Conservation (phyloP, 2,888 invertebrate genomes). For the Spisula solida region DNA sequence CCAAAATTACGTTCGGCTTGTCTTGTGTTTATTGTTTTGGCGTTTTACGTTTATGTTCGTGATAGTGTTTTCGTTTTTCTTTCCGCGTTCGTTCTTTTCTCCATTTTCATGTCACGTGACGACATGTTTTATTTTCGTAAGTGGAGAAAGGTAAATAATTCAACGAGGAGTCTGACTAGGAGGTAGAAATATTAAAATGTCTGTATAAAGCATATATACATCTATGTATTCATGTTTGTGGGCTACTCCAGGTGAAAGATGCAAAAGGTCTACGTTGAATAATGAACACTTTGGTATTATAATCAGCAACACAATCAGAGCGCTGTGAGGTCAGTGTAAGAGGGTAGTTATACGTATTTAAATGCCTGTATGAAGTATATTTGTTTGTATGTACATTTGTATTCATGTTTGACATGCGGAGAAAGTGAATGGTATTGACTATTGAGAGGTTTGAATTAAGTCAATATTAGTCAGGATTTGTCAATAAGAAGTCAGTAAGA, state of each 20-base stretch:
- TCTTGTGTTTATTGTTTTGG: neutral
- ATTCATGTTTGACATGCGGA: neutral
- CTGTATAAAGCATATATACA: no score
- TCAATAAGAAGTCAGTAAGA: slow-evolving; percentile 1
- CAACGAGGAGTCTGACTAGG: neutral
- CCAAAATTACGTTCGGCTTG: neutral
- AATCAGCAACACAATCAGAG: neutral
- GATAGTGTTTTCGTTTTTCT: neutral
- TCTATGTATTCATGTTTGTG: no score
- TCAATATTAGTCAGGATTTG: neutral
- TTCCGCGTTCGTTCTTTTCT: slow-evolving; percentile 2
- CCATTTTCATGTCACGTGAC: neutral
- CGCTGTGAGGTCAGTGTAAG: neutral
- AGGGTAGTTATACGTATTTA: neutral
- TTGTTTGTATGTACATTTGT: neutral
- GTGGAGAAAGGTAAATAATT: neutral
- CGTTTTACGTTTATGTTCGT: neutral
- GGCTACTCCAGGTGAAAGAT: neutral
- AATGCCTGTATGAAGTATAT: neutral
- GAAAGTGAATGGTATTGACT: neutral
- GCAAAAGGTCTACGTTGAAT: neutral
- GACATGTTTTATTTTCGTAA: neutral
- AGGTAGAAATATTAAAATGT: no score
- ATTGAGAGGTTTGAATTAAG: neutral
- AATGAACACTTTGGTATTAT: neutral